Evolutionary conservation across 2,888 invertebrate genomes (phyloP).

Genomic region (Dendrolimus pini): DNA sequence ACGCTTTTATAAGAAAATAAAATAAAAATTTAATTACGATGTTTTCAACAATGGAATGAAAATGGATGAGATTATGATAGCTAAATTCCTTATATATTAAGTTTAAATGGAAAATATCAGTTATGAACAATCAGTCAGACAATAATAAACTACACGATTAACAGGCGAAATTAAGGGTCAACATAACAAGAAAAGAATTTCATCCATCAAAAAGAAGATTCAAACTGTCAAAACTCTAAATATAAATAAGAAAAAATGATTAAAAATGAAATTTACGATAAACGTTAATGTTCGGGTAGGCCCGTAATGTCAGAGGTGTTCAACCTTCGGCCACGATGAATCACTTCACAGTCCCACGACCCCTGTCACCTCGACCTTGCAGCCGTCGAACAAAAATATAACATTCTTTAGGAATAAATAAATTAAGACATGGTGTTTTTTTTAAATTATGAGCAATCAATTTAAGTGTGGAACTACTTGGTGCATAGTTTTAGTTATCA

Average conservation of each 20-base stretch:
- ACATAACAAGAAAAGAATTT: background rate
- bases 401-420: background rate
- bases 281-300: constrained; percentile 15
- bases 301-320: constrained; percentile 52
- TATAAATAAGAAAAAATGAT: background rate
- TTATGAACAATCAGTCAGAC: background rate
- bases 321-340: constrained; percentile 52
- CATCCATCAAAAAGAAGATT: background rate
- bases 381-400: background rate
- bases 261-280: constrained; percentile 3
- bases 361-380: constrained; percentile 27
- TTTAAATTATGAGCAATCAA: too few species aligned
- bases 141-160: background rate
- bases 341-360: constrained; percentile 55
- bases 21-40: background rate
- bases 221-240: background rate
- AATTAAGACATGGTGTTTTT: background rate
- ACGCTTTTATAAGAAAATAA: background rate
- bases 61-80: too few species aligned
- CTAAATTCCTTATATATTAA: too few species aligned
- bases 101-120: background rate
- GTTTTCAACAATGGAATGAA: too few species aligned
- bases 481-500: too few species aligned
- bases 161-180: background rate
- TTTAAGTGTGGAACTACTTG: too few species aligned